These are phyloP conservation scores for Rhinoptilus africanus DNA, from an alignment of 2,113 vertebrate genomes.

Conservation along the genomic window DNA sequence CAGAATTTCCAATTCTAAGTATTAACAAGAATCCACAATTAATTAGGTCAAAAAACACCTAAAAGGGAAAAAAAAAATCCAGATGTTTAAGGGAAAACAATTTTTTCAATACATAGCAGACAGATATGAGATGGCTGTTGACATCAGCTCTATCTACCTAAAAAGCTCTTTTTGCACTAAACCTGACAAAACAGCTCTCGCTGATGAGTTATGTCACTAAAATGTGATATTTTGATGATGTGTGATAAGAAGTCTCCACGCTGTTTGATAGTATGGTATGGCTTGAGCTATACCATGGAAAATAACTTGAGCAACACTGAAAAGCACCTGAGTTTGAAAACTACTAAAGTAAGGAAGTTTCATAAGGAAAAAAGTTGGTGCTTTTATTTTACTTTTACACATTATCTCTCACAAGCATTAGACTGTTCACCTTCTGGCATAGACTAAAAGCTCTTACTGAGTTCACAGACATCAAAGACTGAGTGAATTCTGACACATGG, in stretches of 20 bases:
- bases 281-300: not conserved
- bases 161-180: not conserved
- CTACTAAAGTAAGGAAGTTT: not conserved
- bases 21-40: not conserved
- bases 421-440: conserved; percentile 7
- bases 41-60: not conserved
- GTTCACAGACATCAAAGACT: not conserved
- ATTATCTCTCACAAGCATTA: not conserved
- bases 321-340: conserved; percentile 10
- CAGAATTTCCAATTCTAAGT: not conserved
- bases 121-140: not conserved
- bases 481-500: not conserved
- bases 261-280: not conserved
- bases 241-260: conserved; percentile 21
- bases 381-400: conserved; percentile 49
- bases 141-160: not conserved
- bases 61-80: not conserved
- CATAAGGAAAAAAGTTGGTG: not conserved
- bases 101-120: not conserved
- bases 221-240: conserved; percentile 34
- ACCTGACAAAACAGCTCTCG: not conserved
- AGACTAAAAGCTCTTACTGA: conserved; percentile 3
- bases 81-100: not conserved
- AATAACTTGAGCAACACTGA: not conserved
- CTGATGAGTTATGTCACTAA: not conserved